Conservation (phyloP, 2,113 vertebrate genomes). For the Grus americana region DNA sequence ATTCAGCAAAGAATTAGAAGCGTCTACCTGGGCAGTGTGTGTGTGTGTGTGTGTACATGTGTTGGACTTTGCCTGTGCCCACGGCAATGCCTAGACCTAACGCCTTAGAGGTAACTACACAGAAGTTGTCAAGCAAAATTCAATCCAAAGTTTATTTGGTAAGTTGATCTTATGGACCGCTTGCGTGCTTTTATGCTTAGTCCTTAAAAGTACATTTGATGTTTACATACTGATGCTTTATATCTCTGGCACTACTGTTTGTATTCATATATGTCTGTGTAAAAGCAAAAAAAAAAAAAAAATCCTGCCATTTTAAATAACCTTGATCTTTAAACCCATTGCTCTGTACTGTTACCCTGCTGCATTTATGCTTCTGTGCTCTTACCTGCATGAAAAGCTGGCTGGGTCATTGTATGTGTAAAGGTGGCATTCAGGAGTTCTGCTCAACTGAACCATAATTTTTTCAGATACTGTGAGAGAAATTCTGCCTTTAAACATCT, state of each 20-base stretch:
- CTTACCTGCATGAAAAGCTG: background rate
- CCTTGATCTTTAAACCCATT: background rate
- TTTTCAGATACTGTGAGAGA: background rate
- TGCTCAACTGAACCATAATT: background rate
- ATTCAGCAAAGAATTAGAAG: background rate
- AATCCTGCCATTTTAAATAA: background rate
- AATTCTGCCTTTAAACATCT: background rate
- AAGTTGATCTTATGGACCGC: background rate
- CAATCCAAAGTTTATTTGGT: background rate
- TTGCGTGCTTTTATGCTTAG: background rate
- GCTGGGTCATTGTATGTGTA: background rate
- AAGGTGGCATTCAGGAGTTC: background rate
- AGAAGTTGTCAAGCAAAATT: background rate
- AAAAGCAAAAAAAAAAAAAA: background rate
- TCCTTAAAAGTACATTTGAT: background rate
- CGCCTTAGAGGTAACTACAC: fast-evolving
- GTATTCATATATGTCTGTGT: background rate
- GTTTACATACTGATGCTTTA: background rate
- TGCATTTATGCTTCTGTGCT: background rate
- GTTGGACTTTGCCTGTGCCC: background rate
- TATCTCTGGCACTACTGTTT: background rate
- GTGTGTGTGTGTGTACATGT: background rate
- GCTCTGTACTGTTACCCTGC: background rate
- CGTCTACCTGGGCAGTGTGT: background rate
- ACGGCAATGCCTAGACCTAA: background rate